phyloP scores from a whole-genome alignment of 2,888 invertebrate genomes.

The Blera fallax region DNA sequence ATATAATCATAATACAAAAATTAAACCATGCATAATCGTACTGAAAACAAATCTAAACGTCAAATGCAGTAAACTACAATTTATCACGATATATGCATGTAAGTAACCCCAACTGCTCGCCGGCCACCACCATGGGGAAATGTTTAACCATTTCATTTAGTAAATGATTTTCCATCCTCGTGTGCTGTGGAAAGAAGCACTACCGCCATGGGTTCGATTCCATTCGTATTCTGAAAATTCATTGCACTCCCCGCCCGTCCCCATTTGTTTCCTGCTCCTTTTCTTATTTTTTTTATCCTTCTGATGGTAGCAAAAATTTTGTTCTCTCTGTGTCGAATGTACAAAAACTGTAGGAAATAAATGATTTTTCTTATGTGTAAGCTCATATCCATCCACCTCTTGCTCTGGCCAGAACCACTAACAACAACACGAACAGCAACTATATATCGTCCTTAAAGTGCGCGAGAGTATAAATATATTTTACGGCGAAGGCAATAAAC shows the following conservation, averaged over 20 bases:
- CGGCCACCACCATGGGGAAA: background rate
- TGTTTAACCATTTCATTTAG: slow-evolving; percentile 55
- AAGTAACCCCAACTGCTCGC: slow-evolving; percentile 17
- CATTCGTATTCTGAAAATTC: slow-evolving; percentile 41
- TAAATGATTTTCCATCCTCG: slow-evolving; percentile 27
- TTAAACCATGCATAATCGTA: slow-evolving; percentile 28
- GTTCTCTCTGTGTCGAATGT: slow-evolving; percentile 21
- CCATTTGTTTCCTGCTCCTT: background rate
- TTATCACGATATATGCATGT: slow-evolving; percentile 74
- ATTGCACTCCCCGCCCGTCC: slow-evolving; percentile 2
- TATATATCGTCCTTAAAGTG: slow-evolving; percentile 43
- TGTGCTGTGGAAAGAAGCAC: slow-evolving; percentile 20
- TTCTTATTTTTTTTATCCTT: background rate
- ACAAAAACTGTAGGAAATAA: slow-evolving; percentile 58
- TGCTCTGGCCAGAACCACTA: slow-evolving; percentile 59
- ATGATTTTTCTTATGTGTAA: slow-evolving; percentile 68
- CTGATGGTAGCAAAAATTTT: slow-evolving; percentile 60
- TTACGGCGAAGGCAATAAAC: slow-evolving; percentile 75
- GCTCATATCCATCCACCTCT: slow-evolving; percentile 65
- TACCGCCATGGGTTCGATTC: slow-evolving; percentile 12
- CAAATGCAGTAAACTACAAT: slow-evolving; percentile 74
- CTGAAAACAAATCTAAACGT: slow-evolving; percentile 72
- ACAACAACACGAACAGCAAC: slow-evolving; percentile 44
- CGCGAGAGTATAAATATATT: slow-evolving; percentile 70
- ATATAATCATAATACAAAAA: slow-evolving; percentile 20